Base-by-base conservation (phyloP, 2,888 invertebrate species). In the Philhelius pedissequus region DNA sequence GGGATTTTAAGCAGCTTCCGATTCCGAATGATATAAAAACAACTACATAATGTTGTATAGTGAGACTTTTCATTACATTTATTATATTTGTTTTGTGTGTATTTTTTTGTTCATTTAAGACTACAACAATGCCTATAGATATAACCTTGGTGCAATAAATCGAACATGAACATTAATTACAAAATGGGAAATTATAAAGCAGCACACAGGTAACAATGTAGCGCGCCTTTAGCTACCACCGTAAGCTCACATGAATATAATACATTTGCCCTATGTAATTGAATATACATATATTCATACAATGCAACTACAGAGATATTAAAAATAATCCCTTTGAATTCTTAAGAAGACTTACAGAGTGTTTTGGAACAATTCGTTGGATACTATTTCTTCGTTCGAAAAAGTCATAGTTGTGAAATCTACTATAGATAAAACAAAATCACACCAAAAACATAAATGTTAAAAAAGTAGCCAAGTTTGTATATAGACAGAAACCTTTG, bases 121-220 rank as follows among this genome's bases (percentile, higher is more conserved):
- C 13, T 48, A 20, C 20, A 15, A 35, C n/a, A n/a, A 25, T 5
- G 7, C 30, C 4, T 18, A 43, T 43, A 9, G 8, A 1, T 30
- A 30, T 52, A 30, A 25, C 8, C 9, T 54, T 52, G 22, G 27
- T 4, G 27, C 18, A 68, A 68, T 68, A 68, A 68, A 68, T 68
- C 54, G 40, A 54, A 64, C 45, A 48, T 64, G 48, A 40, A 54
- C 68, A 68, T 54, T 52, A 68, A 50, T 52, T 68, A 54, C 68
- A 20, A 68, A 68, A 68, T 68, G 38, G 68, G 22, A 54, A 68
- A 68, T 68, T 68, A 68, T 68, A 68, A 52, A 13, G 68, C 52
- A 40, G 35, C 7, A 18, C 1, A 30, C 7, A 64, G 45, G 45
- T 45, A 64, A 64, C 30, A 30, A 30, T 62, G n/a, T 13, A 64